phyloP scores from a whole-genome alignment of 2,888 invertebrate genomes.

The Autographa gamma region DNA sequence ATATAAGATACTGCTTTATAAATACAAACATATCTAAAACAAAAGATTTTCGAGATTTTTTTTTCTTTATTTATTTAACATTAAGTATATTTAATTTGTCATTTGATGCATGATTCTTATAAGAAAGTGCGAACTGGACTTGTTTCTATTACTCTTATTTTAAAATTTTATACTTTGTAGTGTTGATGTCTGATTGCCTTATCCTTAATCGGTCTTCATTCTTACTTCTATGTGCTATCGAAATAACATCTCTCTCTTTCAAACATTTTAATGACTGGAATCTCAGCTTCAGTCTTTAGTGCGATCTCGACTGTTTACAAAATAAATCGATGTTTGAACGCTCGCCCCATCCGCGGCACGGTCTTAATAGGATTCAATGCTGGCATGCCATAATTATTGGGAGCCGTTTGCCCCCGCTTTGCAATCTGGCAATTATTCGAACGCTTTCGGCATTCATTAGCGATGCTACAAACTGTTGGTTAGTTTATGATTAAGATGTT shows the following conservation, averaged over 20 bases:
- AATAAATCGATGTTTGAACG: constrained; percentile 58
- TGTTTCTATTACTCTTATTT: no score
- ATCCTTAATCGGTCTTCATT: neutral
- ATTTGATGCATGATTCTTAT: no score
- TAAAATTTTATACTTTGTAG: no score
- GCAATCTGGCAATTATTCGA: constrained; percentile 14
- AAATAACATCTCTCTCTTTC: neutral
- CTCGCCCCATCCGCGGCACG: constrained; percentile 18
- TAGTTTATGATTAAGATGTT: constrained; percentile 10
- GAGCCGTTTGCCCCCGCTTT: constrained; percentile 2
- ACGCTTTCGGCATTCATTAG: constrained; percentile 22
- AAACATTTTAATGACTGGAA: constrained; percentile 7
- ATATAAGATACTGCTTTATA: no score
- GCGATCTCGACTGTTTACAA: constrained; percentile 50
- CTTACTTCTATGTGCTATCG: neutral
- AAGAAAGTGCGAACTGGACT: no score
- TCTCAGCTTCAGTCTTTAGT: constrained; percentile 14
- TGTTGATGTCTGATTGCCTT: neutral
- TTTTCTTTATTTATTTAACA: no score
- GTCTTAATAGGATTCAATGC: constrained; percentile 32
- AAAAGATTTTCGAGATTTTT: no score
- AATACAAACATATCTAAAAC: no score
- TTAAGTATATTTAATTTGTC: no score
- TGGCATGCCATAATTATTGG: constrained; percentile 21
- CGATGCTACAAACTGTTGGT: constrained; percentile 5